Base-by-base conservation (phyloP, 2,797 vertebrate genomes). In the Tenualosa thibaudeaui region DNA sequence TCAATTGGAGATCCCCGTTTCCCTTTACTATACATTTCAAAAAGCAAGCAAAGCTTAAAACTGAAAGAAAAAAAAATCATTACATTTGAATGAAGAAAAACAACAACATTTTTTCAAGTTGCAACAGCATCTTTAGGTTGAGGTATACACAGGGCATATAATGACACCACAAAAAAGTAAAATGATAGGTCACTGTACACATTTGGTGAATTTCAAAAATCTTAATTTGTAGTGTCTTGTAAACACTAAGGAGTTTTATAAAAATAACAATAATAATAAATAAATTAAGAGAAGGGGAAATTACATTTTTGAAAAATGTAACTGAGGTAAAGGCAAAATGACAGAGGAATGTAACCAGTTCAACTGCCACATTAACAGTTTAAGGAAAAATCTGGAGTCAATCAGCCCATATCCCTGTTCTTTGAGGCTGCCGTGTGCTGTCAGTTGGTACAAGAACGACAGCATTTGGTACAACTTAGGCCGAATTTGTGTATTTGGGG, bases 121-220 rank as follows among this genome's bases (percentile, higher is more conserved):
- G 24, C 60, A 65, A 65, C 17, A 3, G 9, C 50, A 5, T 9
- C 50, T 51, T 51, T 9, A 71, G 26, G 37, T 31, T 71, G 65
- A 37, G 62, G 65, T 71, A 37, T 37, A 71, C 65, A 37, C 31
- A 37, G 26, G 26, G 65, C 65, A 31, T 71, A 71, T 26, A 31
- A 71, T 71, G 65, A 71, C 5, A 26, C 31, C 65, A 71, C 65
- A 71, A 37, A 68, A 10, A 26, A 68, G 13, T 37, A 71, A 15
- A 6, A 43, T 46, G 6, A 78, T 22, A 78, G 15, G 43, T 17
- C 40, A 22, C 40, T 78, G 71, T 43, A 43, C 19, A 78, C 37
- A 78, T 78, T 78, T 78, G 71, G 71, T 78, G 40, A 78, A 46
- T 78, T 43, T 78, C 17, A 78, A 22, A 78, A 40, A 78, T 46